These are phyloP conservation scores for Agrotis puta DNA, from an alignment of 2,888 invertebrate genomes.

Conservation along the genomic window DNA sequence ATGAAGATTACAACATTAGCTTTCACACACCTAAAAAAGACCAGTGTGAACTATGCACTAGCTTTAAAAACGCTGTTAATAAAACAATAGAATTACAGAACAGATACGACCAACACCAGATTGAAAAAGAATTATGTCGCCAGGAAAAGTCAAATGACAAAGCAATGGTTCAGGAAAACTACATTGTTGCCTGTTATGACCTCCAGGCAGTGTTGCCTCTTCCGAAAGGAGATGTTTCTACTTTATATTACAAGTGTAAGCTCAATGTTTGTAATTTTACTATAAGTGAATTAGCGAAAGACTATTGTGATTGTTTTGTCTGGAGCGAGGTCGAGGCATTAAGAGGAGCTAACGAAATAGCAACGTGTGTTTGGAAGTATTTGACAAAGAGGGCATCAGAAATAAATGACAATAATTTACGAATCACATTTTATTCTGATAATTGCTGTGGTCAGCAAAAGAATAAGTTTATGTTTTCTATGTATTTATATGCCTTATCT, in stretches of 20 bases:
- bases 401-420: slow-evolving; percentile 35
- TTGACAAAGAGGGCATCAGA: slow-evolving; percentile 40
- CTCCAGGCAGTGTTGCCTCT: slow-evolving; percentile 55
- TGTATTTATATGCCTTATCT: slow-evolving; percentile 36
- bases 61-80: slow-evolving; percentile 43
- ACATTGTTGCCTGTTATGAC: slow-evolving; percentile 48
- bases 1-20: slow-evolving; percentile 39
- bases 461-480: slow-evolving; percentile 47
- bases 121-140: slow-evolving; percentile 50
- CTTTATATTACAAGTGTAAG: slow-evolving; percentile 52
- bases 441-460: slow-evolving; percentile 52
- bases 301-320: slow-evolving; percentile 52
- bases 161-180: slow-evolving; percentile 36
- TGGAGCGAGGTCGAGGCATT: slow-evolving; percentile 50
- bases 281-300: slow-evolving; percentile 53
- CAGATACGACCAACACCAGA: slow-evolving; percentile 37
- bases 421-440: slow-evolving; percentile 44
- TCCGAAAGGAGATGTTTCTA: slow-evolving; percentile 47
- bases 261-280: slow-evolving; percentile 57
- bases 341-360: slow-evolving; percentile 60
- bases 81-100: slow-evolving; percentile 22
- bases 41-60: slow-evolving; percentile 32
- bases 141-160: slow-evolving; percentile 41
- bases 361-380: slow-evolving; percentile 48
- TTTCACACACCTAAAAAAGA: slow-evolving; percentile 46